Evolutionary conservation across 2,888 invertebrate species (phyloP).

Genomic region (Drosophila niveifrons): DNA sequence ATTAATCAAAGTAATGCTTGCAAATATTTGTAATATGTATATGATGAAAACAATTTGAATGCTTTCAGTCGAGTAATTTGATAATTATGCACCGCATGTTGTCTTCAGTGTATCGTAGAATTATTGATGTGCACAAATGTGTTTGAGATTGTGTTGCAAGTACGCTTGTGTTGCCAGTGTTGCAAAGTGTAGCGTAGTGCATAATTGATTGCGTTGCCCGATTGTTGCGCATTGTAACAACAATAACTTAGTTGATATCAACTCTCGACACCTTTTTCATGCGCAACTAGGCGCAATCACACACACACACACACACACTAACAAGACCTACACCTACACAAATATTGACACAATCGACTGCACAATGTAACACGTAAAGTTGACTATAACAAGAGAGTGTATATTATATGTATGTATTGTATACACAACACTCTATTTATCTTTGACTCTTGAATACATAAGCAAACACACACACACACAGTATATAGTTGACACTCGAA

Average conservation of each 20-base stretch:
- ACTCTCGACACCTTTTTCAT: constrained; percentile 11
- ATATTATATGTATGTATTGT: not conserved
- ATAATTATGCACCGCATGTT: not conserved
- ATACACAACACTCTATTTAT: constrained; percentile 18
- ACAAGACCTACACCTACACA: constrained; percentile 15
- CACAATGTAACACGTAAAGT: constrained; percentile 19
- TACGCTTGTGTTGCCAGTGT: not conserved
- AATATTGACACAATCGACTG: constrained; percentile 26
- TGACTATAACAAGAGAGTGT: no score
- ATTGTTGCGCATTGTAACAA: constrained; percentile 7
- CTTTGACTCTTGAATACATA: constrained; percentile 23
- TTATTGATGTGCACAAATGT: not conserved
- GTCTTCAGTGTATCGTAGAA: not conserved
- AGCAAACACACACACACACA: constrained; percentile 23
- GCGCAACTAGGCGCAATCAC: constrained; percentile 4
- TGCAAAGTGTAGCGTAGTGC: constrained; percentile 1
- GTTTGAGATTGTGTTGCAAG: constrained; percentile 8
- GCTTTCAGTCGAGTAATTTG: not conserved
- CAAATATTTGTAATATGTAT: no score
- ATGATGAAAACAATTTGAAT: not conserved
- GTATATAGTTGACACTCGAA: constrained; percentile 10
- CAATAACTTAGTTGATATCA: constrained; percentile 8
- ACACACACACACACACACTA: constrained; percentile 12
- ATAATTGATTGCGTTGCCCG: constrained; percentile 12
- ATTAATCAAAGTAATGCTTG: no score